Conservation (phyloP, 2,888 invertebrate species). For the Herminia tarsipennalis region DNA sequence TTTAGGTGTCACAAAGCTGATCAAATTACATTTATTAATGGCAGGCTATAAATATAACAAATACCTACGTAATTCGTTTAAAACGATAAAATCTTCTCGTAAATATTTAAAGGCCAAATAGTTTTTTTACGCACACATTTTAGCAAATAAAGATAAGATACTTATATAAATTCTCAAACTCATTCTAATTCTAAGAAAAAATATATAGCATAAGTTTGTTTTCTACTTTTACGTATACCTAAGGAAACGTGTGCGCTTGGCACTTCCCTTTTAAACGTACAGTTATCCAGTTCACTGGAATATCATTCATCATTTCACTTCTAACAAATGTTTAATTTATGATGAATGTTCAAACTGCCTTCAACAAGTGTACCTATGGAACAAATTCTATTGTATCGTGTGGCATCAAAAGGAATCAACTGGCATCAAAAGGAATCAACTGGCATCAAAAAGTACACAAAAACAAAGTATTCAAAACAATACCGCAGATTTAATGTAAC, state of each 20-base stretch:
- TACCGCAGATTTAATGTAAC: too few species aligned
- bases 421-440: too few species aligned
- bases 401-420: too few species aligned
- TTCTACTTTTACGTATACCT: conserved; percentile 22
- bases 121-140: too few species aligned
- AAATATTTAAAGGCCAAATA: too few species aligned
- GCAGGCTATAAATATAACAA: background rate
- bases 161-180: background rate
- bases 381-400: background rate
- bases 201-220: conserved; percentile 12
- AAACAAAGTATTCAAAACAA: too few species aligned
- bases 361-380: background rate
- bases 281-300: conserved; percentile 12
- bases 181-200: conserved; percentile 11
- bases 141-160: background rate
- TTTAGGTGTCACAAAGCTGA: background rate
- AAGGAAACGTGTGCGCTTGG: conserved; percentile 27
- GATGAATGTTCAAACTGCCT: conserved; percentile 1
- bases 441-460: too few species aligned
- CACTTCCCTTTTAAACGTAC: conserved; percentile 26
- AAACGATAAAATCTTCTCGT: too few species aligned
- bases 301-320: conserved; percentile 20
- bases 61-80: too few species aligned
- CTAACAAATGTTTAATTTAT: conserved; percentile 16
- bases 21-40: background rate